Evolutionary conservation across 2,888 invertebrate genomes (phyloP).

Genomic region (Erebia palarica): DNA sequence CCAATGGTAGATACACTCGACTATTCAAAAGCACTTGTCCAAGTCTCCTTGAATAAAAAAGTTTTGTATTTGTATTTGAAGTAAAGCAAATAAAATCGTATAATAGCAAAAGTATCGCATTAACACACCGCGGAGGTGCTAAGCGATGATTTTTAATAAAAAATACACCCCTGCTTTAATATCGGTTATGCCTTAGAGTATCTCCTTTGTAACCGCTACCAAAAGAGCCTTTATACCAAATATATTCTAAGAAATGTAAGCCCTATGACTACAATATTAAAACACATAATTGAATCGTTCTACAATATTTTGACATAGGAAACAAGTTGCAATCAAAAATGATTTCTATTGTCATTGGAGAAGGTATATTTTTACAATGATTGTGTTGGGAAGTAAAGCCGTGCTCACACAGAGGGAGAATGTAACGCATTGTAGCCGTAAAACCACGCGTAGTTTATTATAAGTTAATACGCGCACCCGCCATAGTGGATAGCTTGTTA

Average conservation of each 20-base stretch:
- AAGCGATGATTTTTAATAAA: slow-evolving; percentile 78
- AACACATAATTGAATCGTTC: slow-evolving; percentile 5
- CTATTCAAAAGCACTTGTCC: too few species aligned
- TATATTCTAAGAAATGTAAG: slow-evolving; percentile 27
- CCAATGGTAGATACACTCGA: too few species aligned
- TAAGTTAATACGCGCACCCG: slow-evolving; percentile 74
- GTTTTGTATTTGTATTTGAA: neutral
- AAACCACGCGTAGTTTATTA: slow-evolving; percentile 76
- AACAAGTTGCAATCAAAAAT: slow-evolving; percentile 11
- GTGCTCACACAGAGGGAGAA: slow-evolving; percentile 36
- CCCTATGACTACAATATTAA: neutral
- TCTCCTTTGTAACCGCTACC: slow-evolving; percentile 42
- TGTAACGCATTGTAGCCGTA: slow-evolving; percentile 60
- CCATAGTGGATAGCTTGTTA: slow-evolving; percentile 57
- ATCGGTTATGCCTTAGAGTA: slow-evolving; percentile 63
- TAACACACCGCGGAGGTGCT: slow-evolving; percentile 48
- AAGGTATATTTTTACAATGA: slow-evolving; percentile 34
- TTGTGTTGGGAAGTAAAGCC: slow-evolving; percentile 43
- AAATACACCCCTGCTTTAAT: slow-evolving; percentile 65
- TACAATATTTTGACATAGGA: neutral
- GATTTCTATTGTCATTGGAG: fast-evolving
- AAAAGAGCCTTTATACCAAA: slow-evolving; percentile 33
- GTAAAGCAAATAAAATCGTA: slow-evolving; percentile 42
- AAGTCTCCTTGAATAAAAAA: too few species aligned
- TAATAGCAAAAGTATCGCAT: slow-evolving; percentile 45